Evolutionary conservation across 2,797 vertebrate species (phyloP).

Genomic region (Myripristis jacobus): DNA sequence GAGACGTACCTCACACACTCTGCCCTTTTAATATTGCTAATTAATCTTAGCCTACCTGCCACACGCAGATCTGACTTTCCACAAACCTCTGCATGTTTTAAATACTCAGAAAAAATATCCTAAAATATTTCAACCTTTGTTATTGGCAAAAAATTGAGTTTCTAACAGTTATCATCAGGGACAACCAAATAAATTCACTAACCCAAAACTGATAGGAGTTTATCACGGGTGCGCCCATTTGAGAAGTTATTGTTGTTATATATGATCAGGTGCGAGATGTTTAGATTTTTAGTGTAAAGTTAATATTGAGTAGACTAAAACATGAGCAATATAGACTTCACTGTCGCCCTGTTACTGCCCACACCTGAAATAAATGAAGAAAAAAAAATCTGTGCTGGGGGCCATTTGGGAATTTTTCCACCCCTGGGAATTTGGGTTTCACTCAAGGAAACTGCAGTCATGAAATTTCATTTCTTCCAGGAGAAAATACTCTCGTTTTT

Average conservation of each 20-base stretch:
- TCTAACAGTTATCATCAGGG: too few relatives aligned
- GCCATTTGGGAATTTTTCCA: constrained; percentile 36
- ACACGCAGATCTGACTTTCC: not conserved
- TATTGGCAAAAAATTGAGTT: too few relatives aligned
- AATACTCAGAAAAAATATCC: not conserved
- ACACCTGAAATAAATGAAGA: not conserved
- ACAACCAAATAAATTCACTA: too few relatives aligned
- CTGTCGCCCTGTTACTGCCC: not conserved
- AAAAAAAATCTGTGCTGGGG: not conserved
- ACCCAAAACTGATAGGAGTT: too few relatives aligned
- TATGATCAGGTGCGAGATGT: too few relatives aligned
- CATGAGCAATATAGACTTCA: not conserved
- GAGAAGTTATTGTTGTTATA: too few relatives aligned
- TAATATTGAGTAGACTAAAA: not conserved
- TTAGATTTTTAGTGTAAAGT: too few relatives aligned
- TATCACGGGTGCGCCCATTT: too few relatives aligned
- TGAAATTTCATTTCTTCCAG: not conserved
- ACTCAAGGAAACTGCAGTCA: constrained; percentile 1
- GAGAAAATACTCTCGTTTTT: not conserved
- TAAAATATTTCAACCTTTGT: not conserved
- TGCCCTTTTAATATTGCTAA: not conserved
- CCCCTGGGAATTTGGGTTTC: constrained; percentile 45
- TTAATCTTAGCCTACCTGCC: not conserved
- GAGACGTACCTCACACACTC: too few relatives aligned
- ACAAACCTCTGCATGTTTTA: not conserved